Conservation (phyloP, 2,888 invertebrate species). For the Drosophila leonis region DNA sequence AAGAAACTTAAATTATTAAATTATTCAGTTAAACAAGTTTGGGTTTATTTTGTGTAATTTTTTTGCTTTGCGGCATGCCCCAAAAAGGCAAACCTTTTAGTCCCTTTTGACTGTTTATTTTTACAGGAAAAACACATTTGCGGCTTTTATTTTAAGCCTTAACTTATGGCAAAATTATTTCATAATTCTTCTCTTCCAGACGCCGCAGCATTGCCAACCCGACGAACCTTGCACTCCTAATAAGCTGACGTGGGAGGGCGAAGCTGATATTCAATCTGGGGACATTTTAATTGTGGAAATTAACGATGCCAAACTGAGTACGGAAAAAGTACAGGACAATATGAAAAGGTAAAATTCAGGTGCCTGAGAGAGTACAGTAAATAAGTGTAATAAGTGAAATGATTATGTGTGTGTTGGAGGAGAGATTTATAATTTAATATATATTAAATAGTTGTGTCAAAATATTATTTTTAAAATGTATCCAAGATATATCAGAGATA, state of each 20-base stretch:
- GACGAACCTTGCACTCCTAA: slow-evolving; percentile 87
- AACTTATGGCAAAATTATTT: slow-evolving; percentile 50
- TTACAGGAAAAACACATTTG: slow-evolving; percentile 41
- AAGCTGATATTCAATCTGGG: slow-evolving; percentile 90
- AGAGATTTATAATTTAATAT: neutral
- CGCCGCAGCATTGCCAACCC: slow-evolving; percentile 83
- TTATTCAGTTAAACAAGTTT: slow-evolving; percentile 67
- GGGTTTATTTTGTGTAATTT: slow-evolving; percentile 1
- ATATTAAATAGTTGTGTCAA: neutral
- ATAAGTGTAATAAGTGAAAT: neutral
- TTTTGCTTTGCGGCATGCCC: slow-evolving; percentile 37
- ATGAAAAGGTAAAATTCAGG: slow-evolving; percentile 70
- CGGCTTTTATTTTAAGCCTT: slow-evolving; percentile 30
- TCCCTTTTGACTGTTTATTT: slow-evolving; percentile 52
- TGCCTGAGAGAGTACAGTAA: neutral
- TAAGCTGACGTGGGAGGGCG: slow-evolving; percentile 89
- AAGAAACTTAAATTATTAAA: slow-evolving; percentile 75
- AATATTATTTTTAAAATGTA: neutral
- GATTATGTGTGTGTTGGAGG: neutral
- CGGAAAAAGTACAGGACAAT: slow-evolving; percentile 72
- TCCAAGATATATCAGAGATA: neutral
- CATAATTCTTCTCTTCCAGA: slow-evolving; percentile 67
- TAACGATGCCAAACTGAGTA: slow-evolving; percentile 87
- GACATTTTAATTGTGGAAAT: slow-evolving; percentile 90
- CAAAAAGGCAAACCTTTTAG: slow-evolving; percentile 59